These are phyloP conservation scores for Myopa testacea DNA, from an alignment of 2,888 invertebrate genomes.

Conservation along the genomic window DNA sequence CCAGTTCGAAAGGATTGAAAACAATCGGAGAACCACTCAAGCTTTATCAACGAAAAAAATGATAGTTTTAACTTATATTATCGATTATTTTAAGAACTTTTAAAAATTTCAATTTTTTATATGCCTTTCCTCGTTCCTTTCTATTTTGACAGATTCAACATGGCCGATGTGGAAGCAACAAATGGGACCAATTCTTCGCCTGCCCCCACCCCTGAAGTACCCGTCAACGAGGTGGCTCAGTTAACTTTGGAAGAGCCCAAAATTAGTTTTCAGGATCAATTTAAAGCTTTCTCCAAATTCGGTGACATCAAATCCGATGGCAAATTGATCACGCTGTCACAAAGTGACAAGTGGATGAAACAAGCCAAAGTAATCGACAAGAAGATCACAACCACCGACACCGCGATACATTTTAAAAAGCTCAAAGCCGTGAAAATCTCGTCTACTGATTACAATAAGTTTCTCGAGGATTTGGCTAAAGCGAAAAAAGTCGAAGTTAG, in stretches of 20 bases:
- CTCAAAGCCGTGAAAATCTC: constrained; percentile 84
- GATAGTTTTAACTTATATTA: too few species aligned
- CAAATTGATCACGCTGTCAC: constrained; percentile 85
- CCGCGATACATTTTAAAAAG: constrained; percentile 90
- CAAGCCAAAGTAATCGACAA: constrained; percentile 88
- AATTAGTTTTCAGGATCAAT: constrained; percentile 75
- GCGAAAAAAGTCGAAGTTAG: constrained; percentile 83
- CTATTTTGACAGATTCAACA: constrained; percentile 48
- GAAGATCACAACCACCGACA: constrained; percentile 89
- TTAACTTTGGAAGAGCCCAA: constrained; percentile 65
- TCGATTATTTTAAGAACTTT: too few species aligned
- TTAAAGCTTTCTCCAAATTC: constrained; percentile 86
- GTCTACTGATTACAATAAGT: constrained; percentile 84
- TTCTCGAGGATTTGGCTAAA: constrained; percentile 86
- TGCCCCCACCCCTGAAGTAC: constrained; percentile 54
- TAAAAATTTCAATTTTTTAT: too few species aligned
- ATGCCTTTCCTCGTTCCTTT: neutral
- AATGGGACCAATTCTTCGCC: constrained; percentile 52
- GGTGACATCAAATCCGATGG: constrained; percentile 89
- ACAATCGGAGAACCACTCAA: too few species aligned
- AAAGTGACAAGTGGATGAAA: constrained; percentile 95
- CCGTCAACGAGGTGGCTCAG: constrained; percentile 63
- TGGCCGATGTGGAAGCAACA: constrained; percentile 56
- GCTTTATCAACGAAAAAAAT: too few species aligned
- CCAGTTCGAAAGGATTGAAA: too few species aligned